Evolutionary conservation across 1,140 invertebrate species (phyloP), one percentile per base, ranked within the genome.

Genomic region (Papilio glaucus): DNA sequence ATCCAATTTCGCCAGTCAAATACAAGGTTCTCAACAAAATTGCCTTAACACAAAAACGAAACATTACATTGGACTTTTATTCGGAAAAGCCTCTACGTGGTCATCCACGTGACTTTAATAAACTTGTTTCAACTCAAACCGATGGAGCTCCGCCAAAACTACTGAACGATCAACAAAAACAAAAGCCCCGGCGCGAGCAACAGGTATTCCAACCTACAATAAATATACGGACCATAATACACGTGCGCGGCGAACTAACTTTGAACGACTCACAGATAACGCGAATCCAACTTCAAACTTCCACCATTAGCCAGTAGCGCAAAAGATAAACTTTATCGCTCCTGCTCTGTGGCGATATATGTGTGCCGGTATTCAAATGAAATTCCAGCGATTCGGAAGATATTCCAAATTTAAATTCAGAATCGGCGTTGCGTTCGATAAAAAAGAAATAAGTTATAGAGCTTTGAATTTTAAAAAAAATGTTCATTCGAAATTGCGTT

Each of bases 121-220:
- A 83, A 81, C 76, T 81, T 74, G 77, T 80, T 77, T 53, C 67
- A 69, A 69, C 67, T 69, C 41, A 49, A 69, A 37, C 67, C 67
- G 67, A 69, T 42, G 65, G 42, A 41, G 73, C 72, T 73, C 53
- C 75, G 75, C 82, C 83, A 75, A 85, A 83, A 83, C 85, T 85
- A 83, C 80, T 76, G 57, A 77, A 79, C 82, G 81, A 86, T 85
- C 85, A 88, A 87, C 85, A 88, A 90, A 90, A 90, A 90, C 88
- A 90, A 90, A 85, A 78, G 82, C 82, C 38, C 29, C 15, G 61
- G 65, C 60, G 38, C 72, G 77, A 73, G 88, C 88, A 90, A 88
- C 88, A 88, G 88, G 88, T 88, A 81, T 71, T 61, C 67, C 67
- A 67, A 62, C 69, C 62, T 63, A 69, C 60, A 63, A 69, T 73